Percentiles rank a stretch among this genome's conserved stretches.
These are phyloP conservation scores for Ruditapes philippinarum DNA, from an alignment of 1,140 invertebrate species.

Conservation along the genomic window DNA sequence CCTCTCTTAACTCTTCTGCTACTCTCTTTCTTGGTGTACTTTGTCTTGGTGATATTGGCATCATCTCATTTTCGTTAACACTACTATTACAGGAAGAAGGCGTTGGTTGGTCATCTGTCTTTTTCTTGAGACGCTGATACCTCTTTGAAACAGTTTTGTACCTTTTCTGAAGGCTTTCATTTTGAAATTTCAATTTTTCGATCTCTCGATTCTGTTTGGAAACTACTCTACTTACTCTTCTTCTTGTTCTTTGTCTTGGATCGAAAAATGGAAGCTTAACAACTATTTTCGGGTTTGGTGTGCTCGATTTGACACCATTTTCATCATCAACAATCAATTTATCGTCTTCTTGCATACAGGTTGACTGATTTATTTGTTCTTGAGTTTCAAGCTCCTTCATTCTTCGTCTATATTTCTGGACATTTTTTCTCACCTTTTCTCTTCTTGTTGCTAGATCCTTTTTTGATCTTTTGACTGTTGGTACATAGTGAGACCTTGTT, in stretches of 20 bases:
- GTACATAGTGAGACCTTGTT: background rate
- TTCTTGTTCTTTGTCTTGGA: background rate
- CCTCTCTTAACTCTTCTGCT: background rate
- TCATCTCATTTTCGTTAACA: background rate
- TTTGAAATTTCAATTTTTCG: background rate
- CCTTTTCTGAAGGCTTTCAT: background rate
- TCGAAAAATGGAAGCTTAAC: background rate
- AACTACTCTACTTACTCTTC: background rate
- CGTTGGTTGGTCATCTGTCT: background rate
- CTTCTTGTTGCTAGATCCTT: no score
- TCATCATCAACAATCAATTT: background rate
- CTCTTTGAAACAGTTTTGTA: background rate
- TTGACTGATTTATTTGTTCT: background rate
- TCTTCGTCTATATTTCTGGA: background rate
- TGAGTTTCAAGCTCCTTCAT: background rate
- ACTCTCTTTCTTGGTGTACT: background rate
- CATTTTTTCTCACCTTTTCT: background rate
- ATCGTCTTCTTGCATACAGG: no score
- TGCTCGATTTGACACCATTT: background rate
- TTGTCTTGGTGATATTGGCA: background rate
- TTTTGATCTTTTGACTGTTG: background rate
- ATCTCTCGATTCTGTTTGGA: background rate
- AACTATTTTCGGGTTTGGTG: background rate
- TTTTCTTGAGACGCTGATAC: no score
- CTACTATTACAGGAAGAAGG: no score